Base-by-base conservation (phyloP, 2,113 vertebrate genomes). In the Columba livia region DNA sequence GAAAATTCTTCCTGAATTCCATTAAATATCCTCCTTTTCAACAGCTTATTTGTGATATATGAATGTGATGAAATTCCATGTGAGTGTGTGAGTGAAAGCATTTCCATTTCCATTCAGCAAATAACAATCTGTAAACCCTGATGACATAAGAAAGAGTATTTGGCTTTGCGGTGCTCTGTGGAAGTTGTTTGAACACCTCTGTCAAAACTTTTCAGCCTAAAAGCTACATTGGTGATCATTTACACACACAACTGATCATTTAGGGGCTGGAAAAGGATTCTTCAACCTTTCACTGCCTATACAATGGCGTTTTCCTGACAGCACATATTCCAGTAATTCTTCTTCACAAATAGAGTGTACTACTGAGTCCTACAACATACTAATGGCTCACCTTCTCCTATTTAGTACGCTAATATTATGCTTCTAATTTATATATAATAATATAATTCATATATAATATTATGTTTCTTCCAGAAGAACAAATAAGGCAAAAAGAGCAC, bases 21-120 rank as follows among this genome's bases (percentile, higher is more conserved):
- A 92, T 53, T 74, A 90, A 93, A 67, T 86, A 81, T 54, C 56
- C 90, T 83, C 34, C 65, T 80, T 96, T 96, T 93, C 92, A 90
- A 64, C 38, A 25, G 42, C 26, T 88, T 72, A 24, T 82, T 92
- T 0, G 0, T 79, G 79, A 74, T 50, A 86, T 2, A 84, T 12
- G 79, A 94, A 90, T 29, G 64, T 53, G 72, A 90, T 90, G 72
- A 90, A 96, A 95, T 75, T 93, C n/a, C n/a, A n/a, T n/a, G n/a
- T n/a, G n/a, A n/a, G n/a, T n/a, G 66, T 69, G 44, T 12, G 40
- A 88, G 78, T 32, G 85, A 91, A 97, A 79, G 26, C 3, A 1
- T 69, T 93, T 94, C 89, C 32, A 56, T 92, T 92, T 96, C 78
- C 82, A 70, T 86, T 95, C 75, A 84, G 19, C 69, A 90, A 94